Percentiles rank a stretch among this genome's conserved stretches.
phyloP scores from a whole-genome alignment of 2,113 vertebrate genomes.

The Cygnus atratus region DNA sequence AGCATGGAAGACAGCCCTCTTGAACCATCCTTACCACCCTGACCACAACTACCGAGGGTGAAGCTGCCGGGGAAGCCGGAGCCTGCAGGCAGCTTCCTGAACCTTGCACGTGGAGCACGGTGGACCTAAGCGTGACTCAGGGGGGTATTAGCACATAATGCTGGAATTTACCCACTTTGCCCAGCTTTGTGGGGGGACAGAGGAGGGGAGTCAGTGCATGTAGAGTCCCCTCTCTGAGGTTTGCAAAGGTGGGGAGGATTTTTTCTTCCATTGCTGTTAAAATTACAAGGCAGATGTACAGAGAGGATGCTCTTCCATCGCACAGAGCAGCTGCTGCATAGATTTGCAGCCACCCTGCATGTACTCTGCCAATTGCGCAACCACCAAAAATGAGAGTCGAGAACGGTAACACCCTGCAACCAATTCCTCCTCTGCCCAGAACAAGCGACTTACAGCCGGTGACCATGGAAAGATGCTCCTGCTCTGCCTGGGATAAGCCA shows the following conservation, averaged over 20 bases:
- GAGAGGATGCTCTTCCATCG: not conserved
- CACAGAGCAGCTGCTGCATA: not conserved
- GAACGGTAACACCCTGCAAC: not conserved
- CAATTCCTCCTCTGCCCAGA: not conserved
- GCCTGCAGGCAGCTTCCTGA: not conserved
- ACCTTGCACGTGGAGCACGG: not conserved
- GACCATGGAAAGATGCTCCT: not conserved
- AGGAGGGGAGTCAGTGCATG: not conserved
- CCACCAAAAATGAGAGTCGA: not conserved
- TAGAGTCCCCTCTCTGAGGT: not conserved
- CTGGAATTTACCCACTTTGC: not conserved
- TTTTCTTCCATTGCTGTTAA: not conserved
- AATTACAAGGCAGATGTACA: not conserved
- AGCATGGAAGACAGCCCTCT: not conserved
- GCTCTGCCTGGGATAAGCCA: not conserved
- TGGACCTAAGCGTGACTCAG: not conserved
- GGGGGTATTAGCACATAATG: not conserved
- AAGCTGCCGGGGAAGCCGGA: not conserved
- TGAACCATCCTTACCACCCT: fast-evolving
- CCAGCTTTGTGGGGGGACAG: not conserved
- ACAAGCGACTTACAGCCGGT: not conserved
- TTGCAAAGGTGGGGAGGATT: not conserved
- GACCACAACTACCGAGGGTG: not conserved
- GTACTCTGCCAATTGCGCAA: not conserved
- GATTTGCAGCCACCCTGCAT: not conserved